Percentiles rank a stretch among this genome's conserved stretches.
These are phyloP conservation scores for Pollenia amentaria DNA, from an alignment of 2,888 invertebrate species.

Conservation along the genomic window DNA sequence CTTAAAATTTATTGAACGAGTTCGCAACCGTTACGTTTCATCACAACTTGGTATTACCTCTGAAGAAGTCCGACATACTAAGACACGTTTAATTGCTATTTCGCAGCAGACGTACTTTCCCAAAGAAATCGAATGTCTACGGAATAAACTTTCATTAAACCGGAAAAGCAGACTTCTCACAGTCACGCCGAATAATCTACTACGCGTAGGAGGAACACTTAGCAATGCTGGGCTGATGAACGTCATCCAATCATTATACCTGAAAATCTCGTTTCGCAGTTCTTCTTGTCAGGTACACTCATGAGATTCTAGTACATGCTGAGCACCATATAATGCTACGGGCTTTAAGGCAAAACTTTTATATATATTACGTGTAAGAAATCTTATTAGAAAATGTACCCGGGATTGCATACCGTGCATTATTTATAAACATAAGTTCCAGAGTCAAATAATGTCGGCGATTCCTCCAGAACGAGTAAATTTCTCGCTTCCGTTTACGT, in stretches of 20 bases:
- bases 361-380: too few species aligned
- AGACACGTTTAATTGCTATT: too few species aligned
- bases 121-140: too few species aligned
- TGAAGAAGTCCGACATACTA: too few species aligned
- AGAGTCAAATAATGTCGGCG: slow-evolving; percentile 54
- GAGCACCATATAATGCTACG: slow-evolving; percentile 37
- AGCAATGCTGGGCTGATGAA: slow-evolving; percentile 11
- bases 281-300: too few species aligned
- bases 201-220: slow-evolving; percentile 24
- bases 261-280: slow-evolving; percentile 12
- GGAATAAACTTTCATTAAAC: too few species aligned
- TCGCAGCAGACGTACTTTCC: too few species aligned
- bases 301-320: slow-evolving; percentile 25
- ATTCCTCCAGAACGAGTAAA: slow-evolving; percentile 58
- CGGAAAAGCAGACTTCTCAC: too few species aligned
- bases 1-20: too few species aligned
- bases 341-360: slow-evolving; percentile 28
- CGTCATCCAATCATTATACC: slow-evolving; percentile 40
- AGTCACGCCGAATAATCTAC: not conserved
- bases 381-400: slow-evolving; percentile 20
- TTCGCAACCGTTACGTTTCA: too few species aligned
- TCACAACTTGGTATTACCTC: too few species aligned
- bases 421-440: slow-evolving; percentile 52
- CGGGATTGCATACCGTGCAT: slow-evolving; percentile 47
- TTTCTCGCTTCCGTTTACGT: slow-evolving; percentile 57